Evolutionary conservation across 2,888 invertebrate genomes (phyloP), one percentile per base, ranked within the genome.

Genomic region (Graphium colonna): DNA sequence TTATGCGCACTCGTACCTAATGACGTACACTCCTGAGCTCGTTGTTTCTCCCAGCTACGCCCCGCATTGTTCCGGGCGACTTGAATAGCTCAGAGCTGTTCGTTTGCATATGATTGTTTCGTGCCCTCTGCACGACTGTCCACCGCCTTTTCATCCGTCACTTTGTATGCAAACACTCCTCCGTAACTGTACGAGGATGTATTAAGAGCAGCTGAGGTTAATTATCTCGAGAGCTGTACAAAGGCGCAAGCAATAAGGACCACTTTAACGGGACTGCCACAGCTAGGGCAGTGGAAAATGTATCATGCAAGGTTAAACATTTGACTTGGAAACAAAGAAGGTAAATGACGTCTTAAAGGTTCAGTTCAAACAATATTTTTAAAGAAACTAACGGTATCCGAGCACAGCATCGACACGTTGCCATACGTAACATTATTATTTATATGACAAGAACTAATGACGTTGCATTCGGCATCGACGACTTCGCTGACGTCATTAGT

Each of bases 111-210:
- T 71, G 76, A 69, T 68, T 67, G 67, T 68, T 66, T 64, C 60
- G 59, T 65, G 68, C 73, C 73, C 71, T 75, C 64, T 62, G 69
- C 65, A 59, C 69, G 63, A 73, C 70, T 73, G 72, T 79, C 75
- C 70, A 73, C 65, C 59, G 64, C 61, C 70, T 76, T 82, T 82
- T 80, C 77, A 76, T 79, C 79, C 68, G 72, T 71, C 69, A 82
- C 75, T 80, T 78, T 74, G 75, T 75, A 82, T 82, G 82, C 67
- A 73, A 78, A 82, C 72, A 64, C 57, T 56, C 65, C 65, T 58
- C 51, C n/a, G 61, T 76, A 75, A 76, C 75, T 70, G 73, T 75
- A 73, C 62, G 53, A 56, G 53, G 56, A 68, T 59, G 60, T 60
- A 62, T 63, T 68, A 65, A 60, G 57, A 59, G 64, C 62, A 60